These are phyloP conservation scores for Dendroctonus valens DNA, from an alignment of 1,140 invertebrate genomes.

Conservation along the genomic window DNA sequence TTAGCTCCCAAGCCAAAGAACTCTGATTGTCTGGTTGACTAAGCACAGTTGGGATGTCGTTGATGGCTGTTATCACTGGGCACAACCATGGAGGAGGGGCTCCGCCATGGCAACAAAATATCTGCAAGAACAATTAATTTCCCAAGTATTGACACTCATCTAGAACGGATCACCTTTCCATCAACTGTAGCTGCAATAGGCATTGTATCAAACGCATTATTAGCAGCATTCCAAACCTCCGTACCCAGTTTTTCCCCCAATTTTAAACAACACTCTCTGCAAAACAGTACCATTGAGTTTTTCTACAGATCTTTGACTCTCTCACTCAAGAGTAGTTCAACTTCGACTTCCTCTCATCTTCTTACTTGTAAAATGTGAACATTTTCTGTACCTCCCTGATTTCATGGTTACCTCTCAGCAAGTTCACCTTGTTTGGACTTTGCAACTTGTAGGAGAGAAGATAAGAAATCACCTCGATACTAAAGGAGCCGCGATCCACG, in stretches of 20 bases:
- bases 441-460: slow-evolving; percentile 65
- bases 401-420: slow-evolving; percentile 68
- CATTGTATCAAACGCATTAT: slow-evolving; percentile 69
- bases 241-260: slow-evolving; percentile 63
- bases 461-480: slow-evolving; percentile 64
- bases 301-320: neutral
- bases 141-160: neutral
- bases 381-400: slow-evolving; percentile 64
- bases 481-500: slow-evolving; percentile 62
- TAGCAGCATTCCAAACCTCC: slow-evolving; percentile 67
- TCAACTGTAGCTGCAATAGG: slow-evolving; percentile 70
- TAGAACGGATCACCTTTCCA: slow-evolving; percentile 55
- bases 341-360: too few relatives aligned
- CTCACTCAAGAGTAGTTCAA: neutral
- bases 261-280: slow-evolving; percentile 62
- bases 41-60: slow-evolving; percentile 65
- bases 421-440: slow-evolving; percentile 59
- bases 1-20: slow-evolving; percentile 70
- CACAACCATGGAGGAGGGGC: slow-evolving; percentile 67
- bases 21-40: slow-evolving; percentile 64
- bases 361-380: slow-evolving; percentile 67
- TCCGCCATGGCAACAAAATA: slow-evolving; percentile 75
- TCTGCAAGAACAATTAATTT: slow-evolving; percentile 47
- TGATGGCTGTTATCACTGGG: slow-evolving; percentile 55
- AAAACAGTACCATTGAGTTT: slow-evolving; percentile 28